Base-by-base conservation (phyloP, 2,113 vertebrate genomes). In the Kobus ellipsiprymnus region DNA sequence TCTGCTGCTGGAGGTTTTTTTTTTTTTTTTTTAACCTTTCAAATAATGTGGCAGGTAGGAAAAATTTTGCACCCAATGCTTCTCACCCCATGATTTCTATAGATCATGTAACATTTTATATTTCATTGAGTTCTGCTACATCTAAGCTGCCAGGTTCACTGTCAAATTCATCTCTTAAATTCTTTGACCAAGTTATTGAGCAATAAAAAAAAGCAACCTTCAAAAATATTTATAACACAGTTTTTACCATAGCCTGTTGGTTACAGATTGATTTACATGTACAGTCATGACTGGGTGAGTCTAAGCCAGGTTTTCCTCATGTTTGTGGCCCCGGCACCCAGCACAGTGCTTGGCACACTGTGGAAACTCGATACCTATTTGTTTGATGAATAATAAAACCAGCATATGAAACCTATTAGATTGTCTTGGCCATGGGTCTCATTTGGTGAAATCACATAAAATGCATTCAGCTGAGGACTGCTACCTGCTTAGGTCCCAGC, bases 171-270 rank as follows among this genome's bases (percentile, higher is more conserved):
- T 59, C 36, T 80, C 83, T 94, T 59, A 52, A 91, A 60, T 74
- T 93, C 21, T 94, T 71, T 44, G 13, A n/a, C 57, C 95, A 78
- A 78, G 74, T 90, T 97, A 50, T 82, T 84, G n/a, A 97, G 50
- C 60, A 93, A 85, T 48, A 82, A 60, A 40, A 48, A 55, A 62
- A 77, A 83, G 3, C 40, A 83, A 67, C 14, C 19, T 95, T 80
- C 81, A 82, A 94, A 94, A 83, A 81, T 62, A 85, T 87, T 52
- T 67, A 52, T 17, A 88, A 33, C 36, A 8, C 7, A 21, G 40
- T 82, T 93, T 95, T 82, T 40, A 30, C 77, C 48, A 36, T 9
- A 62, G 48, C 36, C 74, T 80, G 3, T 54, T 74, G 11, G 14
- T 54, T 55, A 23, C 11, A 82, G 44, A 52, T 21, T 78, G 57